phyloP scores from a whole-genome alignment of 2,113 vertebrate genomes.

The Istiophorus platypterus region DNA sequence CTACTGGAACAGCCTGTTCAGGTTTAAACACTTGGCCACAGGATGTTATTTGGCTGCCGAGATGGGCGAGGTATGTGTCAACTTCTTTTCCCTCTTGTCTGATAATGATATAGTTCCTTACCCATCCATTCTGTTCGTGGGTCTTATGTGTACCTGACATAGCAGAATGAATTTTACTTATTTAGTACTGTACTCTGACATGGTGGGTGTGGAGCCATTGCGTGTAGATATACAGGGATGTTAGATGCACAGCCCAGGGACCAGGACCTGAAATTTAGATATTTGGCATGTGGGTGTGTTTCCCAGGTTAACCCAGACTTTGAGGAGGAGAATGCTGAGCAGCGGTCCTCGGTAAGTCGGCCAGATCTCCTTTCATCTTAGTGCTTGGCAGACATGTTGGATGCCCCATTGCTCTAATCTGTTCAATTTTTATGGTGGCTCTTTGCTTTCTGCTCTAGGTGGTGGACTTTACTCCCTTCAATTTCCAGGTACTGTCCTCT shows the following conservation, averaged over 20 bases:
- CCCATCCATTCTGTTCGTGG: neutral
- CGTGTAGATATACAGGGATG: neutral
- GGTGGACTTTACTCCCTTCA: slow-evolving; percentile 86
- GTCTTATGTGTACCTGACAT: neutral
- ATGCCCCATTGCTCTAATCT: neutral
- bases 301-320: slow-evolving; percentile 95
- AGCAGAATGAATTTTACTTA: neutral
- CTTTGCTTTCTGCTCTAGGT: slow-evolving; percentile 78
- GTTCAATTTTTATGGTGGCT: slow-evolving; percentile 47
- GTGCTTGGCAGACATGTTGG: slow-evolving; percentile 13
- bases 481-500: slow-evolving; percentile 84
- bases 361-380: neutral
- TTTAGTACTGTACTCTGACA: neutral
- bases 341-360: slow-evolving; percentile 93
- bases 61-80: slow-evolving; percentile 85
- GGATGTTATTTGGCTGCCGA: slow-evolving; percentile 97
- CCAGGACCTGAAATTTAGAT: neutral
- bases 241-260: neutral
- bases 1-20: slow-evolving; percentile 99
- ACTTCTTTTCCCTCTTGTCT: neutral
- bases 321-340: slow-evolving; percentile 94
- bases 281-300: slow-evolving; percentile 31
- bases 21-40: slow-evolving; percentile 98
- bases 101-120: neutral
- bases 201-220: neutral